These are phyloP conservation scores for Adelphocoris suturalis DNA, from an alignment of 2,888 invertebrate genomes.

Conservation along the genomic window DNA sequence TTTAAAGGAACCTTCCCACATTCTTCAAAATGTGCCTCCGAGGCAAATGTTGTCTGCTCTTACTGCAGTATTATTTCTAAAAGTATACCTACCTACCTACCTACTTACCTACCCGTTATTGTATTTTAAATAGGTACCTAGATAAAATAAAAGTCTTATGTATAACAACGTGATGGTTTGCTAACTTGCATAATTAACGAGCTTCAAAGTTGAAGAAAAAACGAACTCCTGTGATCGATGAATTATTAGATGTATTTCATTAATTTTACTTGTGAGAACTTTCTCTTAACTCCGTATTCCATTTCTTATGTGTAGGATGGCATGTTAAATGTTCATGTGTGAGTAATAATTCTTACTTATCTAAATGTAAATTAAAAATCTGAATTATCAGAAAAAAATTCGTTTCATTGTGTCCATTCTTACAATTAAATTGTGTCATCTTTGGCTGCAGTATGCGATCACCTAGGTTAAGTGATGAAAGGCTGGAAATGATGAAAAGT, in stretches of 20 bases:
- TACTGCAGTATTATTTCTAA: neutral
- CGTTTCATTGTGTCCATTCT: too few species aligned
- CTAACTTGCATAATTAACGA: neutral
- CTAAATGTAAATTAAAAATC: neutral
- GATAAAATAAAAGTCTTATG: neutral
- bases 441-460: too few species aligned
- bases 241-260: neutral
- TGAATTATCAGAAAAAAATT: too few species aligned
- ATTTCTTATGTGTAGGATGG: neutral
- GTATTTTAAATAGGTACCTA: neutral
- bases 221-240: constrained; percentile 39
- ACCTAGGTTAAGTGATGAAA: too few species aligned
- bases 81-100: neutral
- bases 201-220: constrained; percentile 9
- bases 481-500: too few species aligned
- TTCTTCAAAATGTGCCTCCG: neutral
- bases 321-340: neutral
- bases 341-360: neutral
- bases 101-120: too few species aligned
- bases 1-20: constrained; percentile 14
- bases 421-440: too few species aligned
- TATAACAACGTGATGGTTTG: neutral
- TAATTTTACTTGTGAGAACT: neutral
- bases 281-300: neutral
- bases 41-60: neutral